These are phyloP conservation scores for Carpatolechia fugitivella DNA, from an alignment of 2,888 invertebrate species.

Conservation along the genomic window DNA sequence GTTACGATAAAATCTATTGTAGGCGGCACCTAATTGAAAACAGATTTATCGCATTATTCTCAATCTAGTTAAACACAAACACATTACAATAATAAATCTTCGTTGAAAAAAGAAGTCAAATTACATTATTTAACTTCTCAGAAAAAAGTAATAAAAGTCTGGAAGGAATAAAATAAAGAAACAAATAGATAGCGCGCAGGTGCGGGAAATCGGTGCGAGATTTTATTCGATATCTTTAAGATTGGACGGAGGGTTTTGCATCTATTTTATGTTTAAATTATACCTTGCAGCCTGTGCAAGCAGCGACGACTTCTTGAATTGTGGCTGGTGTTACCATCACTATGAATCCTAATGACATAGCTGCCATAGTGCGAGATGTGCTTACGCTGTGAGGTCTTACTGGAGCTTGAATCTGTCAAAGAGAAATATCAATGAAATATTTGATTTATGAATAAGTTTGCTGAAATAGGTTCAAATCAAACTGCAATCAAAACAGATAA, in stretches of 20 bases:
- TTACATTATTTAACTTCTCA: background rate
- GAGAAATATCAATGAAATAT: background rate
- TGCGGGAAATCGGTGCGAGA: background rate
- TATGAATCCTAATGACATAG: constrained; percentile 94
- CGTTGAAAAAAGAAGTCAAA: background rate
- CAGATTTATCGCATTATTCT: background rate
- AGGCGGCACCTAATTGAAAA: constrained; percentile 82
- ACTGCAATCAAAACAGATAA: background rate
- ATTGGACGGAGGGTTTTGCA: constrained; percentile 1
- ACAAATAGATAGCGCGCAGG: constrained; percentile 8
- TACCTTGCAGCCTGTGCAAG: constrained; percentile 92
- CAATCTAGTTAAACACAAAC: background rate
- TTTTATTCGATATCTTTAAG: constrained; percentile 8
- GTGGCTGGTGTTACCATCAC: constrained; percentile 95
- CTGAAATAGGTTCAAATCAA: background rate
- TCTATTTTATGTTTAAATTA: background rate
- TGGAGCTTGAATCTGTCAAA: constrained; percentile 55
- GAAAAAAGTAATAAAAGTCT: constrained; percentile 7
- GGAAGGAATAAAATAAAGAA: constrained; percentile 2
- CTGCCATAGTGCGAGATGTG: constrained; percentile 93
- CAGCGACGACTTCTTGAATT: constrained; percentile 93
- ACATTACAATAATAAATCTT: background rate
- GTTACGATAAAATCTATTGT: constrained; percentile 91
- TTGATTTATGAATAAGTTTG: background rate
- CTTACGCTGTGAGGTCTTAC: constrained; percentile 87